Conservation (phyloP, 2,113 vertebrate species). For the Myotis brandtii region DNA sequence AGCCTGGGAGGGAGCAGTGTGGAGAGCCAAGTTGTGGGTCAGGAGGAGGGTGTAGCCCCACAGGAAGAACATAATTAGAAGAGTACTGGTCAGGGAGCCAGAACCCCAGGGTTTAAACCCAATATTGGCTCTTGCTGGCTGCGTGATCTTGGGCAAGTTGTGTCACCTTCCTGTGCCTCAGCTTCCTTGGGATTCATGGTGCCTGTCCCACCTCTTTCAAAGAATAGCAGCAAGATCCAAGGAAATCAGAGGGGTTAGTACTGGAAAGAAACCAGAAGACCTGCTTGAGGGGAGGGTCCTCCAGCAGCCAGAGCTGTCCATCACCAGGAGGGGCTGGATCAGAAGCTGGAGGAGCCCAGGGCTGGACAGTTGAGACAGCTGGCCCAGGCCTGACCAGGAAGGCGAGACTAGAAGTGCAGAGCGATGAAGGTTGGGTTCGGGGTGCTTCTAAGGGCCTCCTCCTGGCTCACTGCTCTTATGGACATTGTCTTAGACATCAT, state of each 20-base stretch:
- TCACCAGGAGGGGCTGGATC: neutral
- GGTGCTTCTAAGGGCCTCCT: neutral
- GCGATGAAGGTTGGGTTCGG: neutral
- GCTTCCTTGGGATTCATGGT: slow-evolving; percentile 34
- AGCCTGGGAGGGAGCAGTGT: neutral
- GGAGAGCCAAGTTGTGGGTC: slow-evolving; percentile 9
- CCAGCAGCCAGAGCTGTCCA: neutral
- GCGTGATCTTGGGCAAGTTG: neutral
- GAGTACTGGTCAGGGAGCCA: neutral
- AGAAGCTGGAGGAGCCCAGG: neutral
- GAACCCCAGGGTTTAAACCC: neutral
- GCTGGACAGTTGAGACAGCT: neutral
- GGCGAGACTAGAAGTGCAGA: neutral
- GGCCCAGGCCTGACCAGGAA: neutral
- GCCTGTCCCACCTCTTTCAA: neutral
- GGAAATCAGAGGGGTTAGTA: neutral
- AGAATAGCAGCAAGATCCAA: neutral
- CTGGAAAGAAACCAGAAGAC: neutral
- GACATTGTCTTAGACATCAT: slow-evolving; percentile 82
- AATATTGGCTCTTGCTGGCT: neutral
- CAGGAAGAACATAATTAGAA: slow-evolving; percentile 6
- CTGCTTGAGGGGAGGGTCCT: neutral
- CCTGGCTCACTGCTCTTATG: neutral
- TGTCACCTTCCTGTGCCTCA: neutral
- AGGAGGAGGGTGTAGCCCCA: neutral